A percentile compares a stretch with the other conserved stretches of the same genome.
These are phyloP conservation scores for Aphelenchoides avenae DNA, from an alignment of 1,140 invertebrate genomes.

Conservation along the genomic window DNA sequence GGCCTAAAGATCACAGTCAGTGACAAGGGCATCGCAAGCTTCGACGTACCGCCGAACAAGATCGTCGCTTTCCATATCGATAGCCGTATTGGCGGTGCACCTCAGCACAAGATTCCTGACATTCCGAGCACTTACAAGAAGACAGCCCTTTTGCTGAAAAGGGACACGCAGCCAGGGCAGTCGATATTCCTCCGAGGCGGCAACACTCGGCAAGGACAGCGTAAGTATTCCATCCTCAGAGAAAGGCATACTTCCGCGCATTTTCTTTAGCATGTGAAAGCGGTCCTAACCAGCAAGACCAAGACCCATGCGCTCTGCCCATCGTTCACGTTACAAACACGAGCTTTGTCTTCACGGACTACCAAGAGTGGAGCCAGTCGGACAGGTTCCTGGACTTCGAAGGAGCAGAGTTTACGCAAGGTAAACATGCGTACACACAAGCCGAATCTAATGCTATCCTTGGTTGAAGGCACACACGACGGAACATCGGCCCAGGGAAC, in stretches of 20 bases:
- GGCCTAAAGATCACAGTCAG: slow-evolving; percentile 51
- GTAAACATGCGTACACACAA: neutral
- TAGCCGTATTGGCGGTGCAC: slow-evolving; percentile 18
- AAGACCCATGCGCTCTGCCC: slow-evolving; percentile 59
- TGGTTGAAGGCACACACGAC: slow-evolving; percentile 50
- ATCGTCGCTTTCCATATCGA: slow-evolving; percentile 49
- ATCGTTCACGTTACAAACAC: slow-evolving; percentile 60
- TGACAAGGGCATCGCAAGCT: slow-evolving; percentile 45
- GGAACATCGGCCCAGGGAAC: slow-evolving; percentile 59
- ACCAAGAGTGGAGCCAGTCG: slow-evolving; percentile 60
- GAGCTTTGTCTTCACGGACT: slow-evolving; percentile 58
- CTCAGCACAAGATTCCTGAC: slow-evolving; percentile 6
- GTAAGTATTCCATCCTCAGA: slow-evolving; percentile 4
- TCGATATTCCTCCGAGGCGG: slow-evolving; percentile 64
- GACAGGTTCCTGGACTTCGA: slow-evolving; percentile 61
- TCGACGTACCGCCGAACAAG: slow-evolving; percentile 33
- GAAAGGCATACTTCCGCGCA: slow-evolving; percentile 6
- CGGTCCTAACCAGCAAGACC: slow-evolving; percentile 39
- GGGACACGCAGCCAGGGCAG: slow-evolving; percentile 60
- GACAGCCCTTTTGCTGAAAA: slow-evolving; percentile 61
- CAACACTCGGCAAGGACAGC: slow-evolving; percentile 56
- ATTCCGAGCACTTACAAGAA: slow-evolving; percentile 46
- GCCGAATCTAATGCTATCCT: neutral
- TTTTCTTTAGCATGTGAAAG: slow-evolving; percentile 31
- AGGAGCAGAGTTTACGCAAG: slow-evolving; percentile 12